A percentile compares a stretch with the other conserved stretches of the same genome.
These are phyloP conservation scores for Steinernema feltiae DNA, from an alignment of 1,140 invertebrate species.

Conservation along the genomic window DNA sequence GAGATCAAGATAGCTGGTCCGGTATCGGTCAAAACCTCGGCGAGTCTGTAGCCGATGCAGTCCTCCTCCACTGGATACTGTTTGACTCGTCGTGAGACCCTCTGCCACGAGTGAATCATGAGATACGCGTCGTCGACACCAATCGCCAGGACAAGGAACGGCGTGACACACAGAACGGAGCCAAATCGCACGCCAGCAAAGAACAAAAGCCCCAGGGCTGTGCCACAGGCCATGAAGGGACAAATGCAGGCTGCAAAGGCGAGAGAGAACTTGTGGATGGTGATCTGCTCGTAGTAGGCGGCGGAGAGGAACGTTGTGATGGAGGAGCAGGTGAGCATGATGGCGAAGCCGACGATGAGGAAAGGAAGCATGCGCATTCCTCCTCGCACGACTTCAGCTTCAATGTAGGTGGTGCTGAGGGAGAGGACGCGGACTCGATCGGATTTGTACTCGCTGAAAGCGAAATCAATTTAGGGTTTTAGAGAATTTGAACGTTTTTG, in stretches of 20 bases:
- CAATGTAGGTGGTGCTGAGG: slow-evolving; percentile 33
- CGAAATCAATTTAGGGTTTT: not conserved
- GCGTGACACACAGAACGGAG: slow-evolving; percentile 39
- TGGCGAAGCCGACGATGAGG: slow-evolving; percentile 37
- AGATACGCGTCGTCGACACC: slow-evolving; percentile 15
- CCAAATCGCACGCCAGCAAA: slow-evolving; percentile 36
- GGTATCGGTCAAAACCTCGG: slow-evolving; percentile 48
- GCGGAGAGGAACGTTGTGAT: slow-evolving; percentile 36
- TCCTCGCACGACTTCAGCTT: slow-evolving; percentile 39
- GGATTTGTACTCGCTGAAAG: slow-evolving; percentile 32
- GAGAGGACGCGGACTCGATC: slow-evolving; percentile 28
- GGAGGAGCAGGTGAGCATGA: slow-evolving; percentile 39
- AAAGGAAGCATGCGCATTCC: slow-evolving; percentile 42
- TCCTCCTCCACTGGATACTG: not conserved
- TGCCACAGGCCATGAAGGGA: slow-evolving; percentile 42
- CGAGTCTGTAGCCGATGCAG: not conserved
- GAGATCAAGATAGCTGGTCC: slow-evolving; percentile 57
- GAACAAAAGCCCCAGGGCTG: slow-evolving; percentile 39
- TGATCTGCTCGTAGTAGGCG: slow-evolving; percentile 31
- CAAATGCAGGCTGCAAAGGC: slow-evolving; percentile 42
- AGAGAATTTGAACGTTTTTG: not conserved
- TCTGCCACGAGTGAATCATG: slow-evolving; percentile 4
- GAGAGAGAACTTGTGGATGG: slow-evolving; percentile 37
- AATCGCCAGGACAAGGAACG: slow-evolving; percentile 42
- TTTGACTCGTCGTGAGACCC: not conserved